Base-by-base conservation (phyloP, 2,888 invertebrate species). In the Drosophila eohydei region DNA sequence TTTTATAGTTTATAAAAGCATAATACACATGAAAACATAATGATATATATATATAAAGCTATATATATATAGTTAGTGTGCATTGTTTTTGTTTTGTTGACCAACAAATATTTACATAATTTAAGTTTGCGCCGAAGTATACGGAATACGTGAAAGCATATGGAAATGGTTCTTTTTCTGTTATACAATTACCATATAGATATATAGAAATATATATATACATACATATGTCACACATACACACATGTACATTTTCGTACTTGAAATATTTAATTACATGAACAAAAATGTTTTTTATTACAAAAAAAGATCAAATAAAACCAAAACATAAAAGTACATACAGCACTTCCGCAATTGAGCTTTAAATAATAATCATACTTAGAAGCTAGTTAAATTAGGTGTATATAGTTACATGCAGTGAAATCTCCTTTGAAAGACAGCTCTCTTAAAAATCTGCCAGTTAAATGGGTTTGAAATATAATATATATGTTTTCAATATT, bases 221-320 rank as follows among this genome's bases (percentile, higher is more conserved):
- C 26, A 70, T 16, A 52, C 67, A 74, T 55, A 50, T 54, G 12
- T 34, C 32, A 36, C 50, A 68, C 60, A 77, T 28, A 79, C 64
- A 63, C 26, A 69, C 63, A 68, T 44, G 64, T 61, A 77, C 40
- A 50, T 66, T 62, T 56, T 51, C 26, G 64, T 88, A 66, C 59
- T 68, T 65, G 36, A 51, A 68, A 76, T 73, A 88, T 70, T 78
- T 80, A 89, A 73, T 78, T 74, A 78, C 83, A 83, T 74, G 84
- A 90, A 83, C 71, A 79, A 89, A 32, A 84, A 82, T 85, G 79
- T 66, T 90, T 84, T 84, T 90, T 84, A 88, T 82, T 88, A 86
- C 83, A 79, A 50, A 83, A 50, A 50, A 50, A 69, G 77, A 89
- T 73, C 72, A 80, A 83, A 90, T 82, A 84, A 80, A 80, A 60